phyloP scores from a whole-genome alignment of 2,113 vertebrate species.

The Oceanodroma tethys region DNA sequence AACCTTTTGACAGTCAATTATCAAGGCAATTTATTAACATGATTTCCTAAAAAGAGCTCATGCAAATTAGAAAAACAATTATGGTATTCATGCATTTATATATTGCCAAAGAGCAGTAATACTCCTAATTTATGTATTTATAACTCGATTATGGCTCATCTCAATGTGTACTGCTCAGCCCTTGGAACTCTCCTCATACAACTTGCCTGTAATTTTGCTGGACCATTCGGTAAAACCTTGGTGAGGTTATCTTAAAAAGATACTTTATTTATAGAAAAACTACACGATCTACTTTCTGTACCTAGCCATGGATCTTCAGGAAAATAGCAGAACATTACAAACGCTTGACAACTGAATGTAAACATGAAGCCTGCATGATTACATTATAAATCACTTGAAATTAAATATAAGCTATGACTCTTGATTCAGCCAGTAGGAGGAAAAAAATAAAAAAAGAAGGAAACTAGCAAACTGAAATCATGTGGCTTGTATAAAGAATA shows the following conservation, averaged over 20 bases:
- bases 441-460: constrained; percentile 60
- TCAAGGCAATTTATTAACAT: constrained; percentile 81
- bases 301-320: neutral
- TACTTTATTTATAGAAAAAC: neutral
- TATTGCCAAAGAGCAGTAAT: constrained; percentile 61
- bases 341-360: neutral
- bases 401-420: constrained; percentile 70
- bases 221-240: neutral
- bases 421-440: constrained; percentile 65
- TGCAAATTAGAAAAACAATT: constrained; percentile 82
- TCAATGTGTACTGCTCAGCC: constrained; percentile 1
- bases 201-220: neutral
- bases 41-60: constrained; percentile 74
- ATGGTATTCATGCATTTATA: constrained; percentile 66
- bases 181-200: neutral
- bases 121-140: constrained; percentile 63
- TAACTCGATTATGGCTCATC: constrained; percentile 63
- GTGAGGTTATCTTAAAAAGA: neutral
- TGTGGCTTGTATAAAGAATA: constrained; percentile 85
- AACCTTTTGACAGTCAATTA: constrained; percentile 80
- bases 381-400: constrained; percentile 60
- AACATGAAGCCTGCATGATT: constrained; percentile 46
- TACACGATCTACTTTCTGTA: neutral
- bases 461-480: constrained; percentile 83
- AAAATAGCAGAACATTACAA: neutral